These are phyloP conservation scores for Tinea pellionella DNA, from an alignment of 2,888 invertebrate species.

Conservation along the genomic window DNA sequence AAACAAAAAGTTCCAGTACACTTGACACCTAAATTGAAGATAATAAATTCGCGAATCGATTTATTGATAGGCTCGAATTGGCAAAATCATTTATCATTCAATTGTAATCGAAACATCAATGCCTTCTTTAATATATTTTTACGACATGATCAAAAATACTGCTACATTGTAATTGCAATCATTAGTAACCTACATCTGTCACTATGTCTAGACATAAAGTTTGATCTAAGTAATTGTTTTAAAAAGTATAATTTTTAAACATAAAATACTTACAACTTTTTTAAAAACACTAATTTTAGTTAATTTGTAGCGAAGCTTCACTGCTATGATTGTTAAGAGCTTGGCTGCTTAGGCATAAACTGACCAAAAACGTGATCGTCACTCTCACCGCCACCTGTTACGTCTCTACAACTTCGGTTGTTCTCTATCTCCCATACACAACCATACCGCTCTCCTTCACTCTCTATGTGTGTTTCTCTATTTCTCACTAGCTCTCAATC, in stretches of 20 bases:
- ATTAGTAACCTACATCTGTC: slow-evolving; percentile 2
- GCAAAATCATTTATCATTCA: slow-evolving; percentile 45
- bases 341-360: no score
- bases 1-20: neutral
- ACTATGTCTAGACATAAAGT: slow-evolving; percentile 3
- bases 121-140: slow-evolving; percentile 30
- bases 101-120: slow-evolving; percentile 43
- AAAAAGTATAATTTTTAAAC: neutral
- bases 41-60: slow-evolving; percentile 1
- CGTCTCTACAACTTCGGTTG: no score
- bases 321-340: no score
- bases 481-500: no score
- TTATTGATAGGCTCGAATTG: slow-evolving; percentile 8
- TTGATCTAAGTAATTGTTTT: neutral
- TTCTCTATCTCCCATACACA: no score
- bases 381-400: no score
- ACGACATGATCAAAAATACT: neutral
- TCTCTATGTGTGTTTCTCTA: no score
- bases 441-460: no score
- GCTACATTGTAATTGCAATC: neutral
- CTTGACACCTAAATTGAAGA: neutral
- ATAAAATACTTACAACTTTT: no score
- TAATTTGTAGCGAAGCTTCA: no score
- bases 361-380: no score
- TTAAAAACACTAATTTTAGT: no score